Evolutionary conservation across 2,797 vertebrate species (phyloP).

Genomic region (Coregonus suidteri): DNA sequence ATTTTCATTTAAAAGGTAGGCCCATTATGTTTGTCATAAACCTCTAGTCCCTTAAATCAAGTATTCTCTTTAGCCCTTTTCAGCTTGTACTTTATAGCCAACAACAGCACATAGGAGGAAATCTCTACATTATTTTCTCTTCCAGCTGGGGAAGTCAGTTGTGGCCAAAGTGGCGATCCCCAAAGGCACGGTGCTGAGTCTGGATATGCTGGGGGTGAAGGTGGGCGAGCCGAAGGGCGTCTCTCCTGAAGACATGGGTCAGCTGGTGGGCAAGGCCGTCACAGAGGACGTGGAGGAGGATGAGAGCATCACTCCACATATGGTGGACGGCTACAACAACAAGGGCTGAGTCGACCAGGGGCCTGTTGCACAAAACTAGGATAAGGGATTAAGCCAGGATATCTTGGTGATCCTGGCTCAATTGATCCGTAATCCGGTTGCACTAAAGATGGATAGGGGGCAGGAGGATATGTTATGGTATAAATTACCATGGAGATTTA

Average conservation of each 20-base stretch:
- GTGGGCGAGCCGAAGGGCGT: constrained; percentile 92
- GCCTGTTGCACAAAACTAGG: too few relatives aligned
- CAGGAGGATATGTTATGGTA: too few relatives aligned
- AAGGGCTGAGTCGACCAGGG: constrained; percentile 74
- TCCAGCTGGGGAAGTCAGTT: constrained; percentile 92
- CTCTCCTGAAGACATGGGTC: constrained; percentile 87
- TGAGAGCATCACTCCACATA: constrained; percentile 81
- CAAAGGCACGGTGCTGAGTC: constrained; percentile 80
- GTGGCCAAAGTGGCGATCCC: constrained; percentile 88
- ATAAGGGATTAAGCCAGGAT: too few relatives aligned
- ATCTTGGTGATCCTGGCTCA: too few relatives aligned
- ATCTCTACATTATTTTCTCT: background rate
- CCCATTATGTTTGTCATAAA: too few relatives aligned
- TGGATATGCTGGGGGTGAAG: constrained; percentile 91
- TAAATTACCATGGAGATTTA: too few relatives aligned
- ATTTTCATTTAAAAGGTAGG: too few relatives aligned
- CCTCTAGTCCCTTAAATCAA: too few relatives aligned
- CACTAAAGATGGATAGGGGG: too few relatives aligned
- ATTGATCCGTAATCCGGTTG: too few relatives aligned
- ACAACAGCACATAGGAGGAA: too few relatives aligned
- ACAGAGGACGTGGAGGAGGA: constrained; percentile 81
- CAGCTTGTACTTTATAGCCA: too few relatives aligned
- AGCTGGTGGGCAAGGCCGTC: constrained; percentile 85
- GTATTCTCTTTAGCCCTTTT: background rate
- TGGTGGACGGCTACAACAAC: constrained; percentile 82